Evolutionary conservation across 92 coral and sea anemone species (phyloP).

Genomic region (Phymanthus crucifer): DNA sequence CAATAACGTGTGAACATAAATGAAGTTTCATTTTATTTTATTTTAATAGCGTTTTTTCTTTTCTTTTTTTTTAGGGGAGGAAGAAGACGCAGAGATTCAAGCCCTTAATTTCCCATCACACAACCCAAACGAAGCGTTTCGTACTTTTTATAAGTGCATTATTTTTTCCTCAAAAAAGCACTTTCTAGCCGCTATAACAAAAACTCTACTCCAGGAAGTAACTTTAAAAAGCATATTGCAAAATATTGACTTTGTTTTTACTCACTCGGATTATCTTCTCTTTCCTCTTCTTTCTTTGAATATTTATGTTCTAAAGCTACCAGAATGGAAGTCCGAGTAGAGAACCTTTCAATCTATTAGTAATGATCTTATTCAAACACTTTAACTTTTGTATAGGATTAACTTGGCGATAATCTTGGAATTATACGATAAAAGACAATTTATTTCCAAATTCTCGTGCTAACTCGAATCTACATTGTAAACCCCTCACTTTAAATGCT

Average conservation of each 20-base stretch:
- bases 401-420: neutral
- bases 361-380: neutral
- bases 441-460: neutral
- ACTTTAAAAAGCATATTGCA: neutral
- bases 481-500: no score
- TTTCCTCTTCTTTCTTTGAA: neutral
- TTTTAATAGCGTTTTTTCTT: neutral
- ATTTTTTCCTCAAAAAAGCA: neutral
- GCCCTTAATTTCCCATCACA: constrained; percentile 21
- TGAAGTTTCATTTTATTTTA: neutral
- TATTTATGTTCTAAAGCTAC: neutral
- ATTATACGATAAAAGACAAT: neutral
- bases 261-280: neutral
- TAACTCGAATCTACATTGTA: no score
- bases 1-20: no score
- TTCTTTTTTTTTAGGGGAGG: constrained; percentile 34
- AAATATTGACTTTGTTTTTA: neutral
- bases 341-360: neutral
- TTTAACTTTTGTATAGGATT: neutral
- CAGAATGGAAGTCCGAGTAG: neutral
- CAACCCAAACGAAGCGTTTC: neutral
- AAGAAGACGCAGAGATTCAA: constrained; percentile 45
- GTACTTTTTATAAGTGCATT: neutral
- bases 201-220: neutral
- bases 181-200: neutral